Percentiles rank a stretch among this genome's conserved stretches.
phyloP scores from a whole-genome alignment of 2,113 vertebrate species.

The Trogon surrucura region DNA sequence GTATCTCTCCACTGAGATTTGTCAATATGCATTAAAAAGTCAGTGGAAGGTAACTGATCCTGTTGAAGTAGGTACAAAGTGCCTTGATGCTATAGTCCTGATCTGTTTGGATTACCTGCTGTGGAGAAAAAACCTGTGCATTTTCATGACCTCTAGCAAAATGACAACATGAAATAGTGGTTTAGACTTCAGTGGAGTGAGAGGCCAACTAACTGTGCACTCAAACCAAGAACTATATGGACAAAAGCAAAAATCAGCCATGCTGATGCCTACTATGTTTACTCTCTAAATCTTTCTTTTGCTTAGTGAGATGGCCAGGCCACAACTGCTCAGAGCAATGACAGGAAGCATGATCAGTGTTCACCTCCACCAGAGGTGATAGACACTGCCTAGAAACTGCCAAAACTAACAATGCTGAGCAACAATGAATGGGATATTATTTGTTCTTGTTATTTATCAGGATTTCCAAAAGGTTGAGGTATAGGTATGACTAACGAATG shows the following conservation, averaged over 20 bases:
- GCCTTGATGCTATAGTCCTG: neutral
- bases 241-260: neutral
- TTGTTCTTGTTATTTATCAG: neutral
- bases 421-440: neutral
- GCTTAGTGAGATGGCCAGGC: neutral
- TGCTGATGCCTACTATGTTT: neutral
- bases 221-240: neutral
- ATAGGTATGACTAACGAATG: neutral
- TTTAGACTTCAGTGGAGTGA: neutral
- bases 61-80: neutral
- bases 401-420: neutral
- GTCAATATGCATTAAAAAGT: neutral
- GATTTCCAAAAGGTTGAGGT: neutral
- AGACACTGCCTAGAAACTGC: neutral
- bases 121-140: neutral
- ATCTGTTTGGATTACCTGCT: neutral
- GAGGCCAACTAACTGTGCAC: neutral
- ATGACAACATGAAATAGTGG: neutral
- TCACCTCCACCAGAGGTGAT: neutral
- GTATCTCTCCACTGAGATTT: neutral
- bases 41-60: neutral
- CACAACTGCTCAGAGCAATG: neutral
- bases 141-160: neutral
- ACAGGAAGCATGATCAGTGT: neutral
- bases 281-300: neutral